Evolutionary conservation across 2,113 vertebrate genomes (phyloP), one percentile per base, ranked within the genome.

Genomic region (Gymnorhina tibicen): DNA sequence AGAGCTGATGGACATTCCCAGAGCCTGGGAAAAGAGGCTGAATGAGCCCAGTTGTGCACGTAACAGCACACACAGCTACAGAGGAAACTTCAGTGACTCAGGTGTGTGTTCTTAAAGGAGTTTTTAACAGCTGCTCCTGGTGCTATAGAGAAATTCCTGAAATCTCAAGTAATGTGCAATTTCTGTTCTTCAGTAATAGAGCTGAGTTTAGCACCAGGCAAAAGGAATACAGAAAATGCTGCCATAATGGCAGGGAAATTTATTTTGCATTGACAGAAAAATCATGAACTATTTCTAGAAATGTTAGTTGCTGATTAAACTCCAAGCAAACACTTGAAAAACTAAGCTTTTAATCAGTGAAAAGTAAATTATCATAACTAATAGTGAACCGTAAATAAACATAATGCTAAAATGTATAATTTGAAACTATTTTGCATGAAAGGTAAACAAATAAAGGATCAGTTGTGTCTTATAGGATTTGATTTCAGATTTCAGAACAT

Each of bases 371-470:
- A 79, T 66, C 21, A 32, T 94, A 91, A 82, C 49, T 89, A 93
- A 91, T 70, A 89, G 21, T 79, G 84, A 94, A 75, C 21, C 47
- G 52, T 72, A 78, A 91, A 87, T 72, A 88, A 83, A 83, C 17
- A 46, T 67, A 78, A 81, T n/a, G 33, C 94, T 85, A 87, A 82
- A 82, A 85, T 64, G 30, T 20, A 28, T 82, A 64, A 64, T 94
- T 81, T 91, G 50, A 89, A 94, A 35, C 6, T 30, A 50, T 85
- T 94, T 82, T 85, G 52, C 53, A 75, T 52, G 13, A 59, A 89
- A 94, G 47, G 50, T 94, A 96, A 95, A 92, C 69, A 94, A 80
- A 92, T 74, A 87, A 74, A 84, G 39, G 80, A 53, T 47, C 15
- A 59, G 18, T 75, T 14, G 0, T 52, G 44, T 78, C 24, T 46